Conservation (phyloP, 1,140 invertebrate genomes). For the Megathymus violae region DNA sequence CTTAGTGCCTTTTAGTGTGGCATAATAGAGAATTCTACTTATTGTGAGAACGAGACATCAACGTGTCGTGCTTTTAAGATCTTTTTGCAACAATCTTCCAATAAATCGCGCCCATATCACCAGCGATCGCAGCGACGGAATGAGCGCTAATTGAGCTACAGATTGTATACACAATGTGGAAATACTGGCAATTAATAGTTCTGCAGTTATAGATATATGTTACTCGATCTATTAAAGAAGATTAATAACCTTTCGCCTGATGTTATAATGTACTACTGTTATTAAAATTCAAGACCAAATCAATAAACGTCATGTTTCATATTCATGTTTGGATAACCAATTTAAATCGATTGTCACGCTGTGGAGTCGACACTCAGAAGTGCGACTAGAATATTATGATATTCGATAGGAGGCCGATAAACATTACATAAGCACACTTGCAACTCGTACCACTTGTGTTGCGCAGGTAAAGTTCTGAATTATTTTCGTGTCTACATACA, state of each 20-base stretch:
- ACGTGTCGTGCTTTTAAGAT: constrained; percentile 22
- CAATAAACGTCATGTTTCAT: neutral
- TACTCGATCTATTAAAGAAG: neutral
- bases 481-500: neutral
- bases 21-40: constrained; percentile 2
- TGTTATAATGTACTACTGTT: neutral
- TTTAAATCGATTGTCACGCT: constrained; percentile 21
- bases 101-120: constrained; percentile 23
- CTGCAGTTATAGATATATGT: too few species aligned
- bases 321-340: constrained; percentile 17
- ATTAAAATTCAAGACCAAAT: constrained; percentile 1
- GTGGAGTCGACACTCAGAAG: neutral
- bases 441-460: neutral
- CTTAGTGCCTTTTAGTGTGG: neutral
- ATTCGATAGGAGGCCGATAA: constrained; percentile 10
- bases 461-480: neutral
- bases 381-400: constrained; percentile 14
- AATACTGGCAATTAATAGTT: neutral
- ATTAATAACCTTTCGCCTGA: neutral
- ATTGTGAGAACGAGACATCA: constrained; percentile 23
- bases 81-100: constrained; percentile 25
- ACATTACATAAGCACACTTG: constrained; percentile 17
- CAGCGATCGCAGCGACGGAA: constrained; percentile 7
- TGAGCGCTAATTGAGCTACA: constrained; percentile 12
- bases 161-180: constrained; percentile 8